Conservation (phyloP, 1,140 invertebrate genomes). For the Caerostris extrusa region DNA sequence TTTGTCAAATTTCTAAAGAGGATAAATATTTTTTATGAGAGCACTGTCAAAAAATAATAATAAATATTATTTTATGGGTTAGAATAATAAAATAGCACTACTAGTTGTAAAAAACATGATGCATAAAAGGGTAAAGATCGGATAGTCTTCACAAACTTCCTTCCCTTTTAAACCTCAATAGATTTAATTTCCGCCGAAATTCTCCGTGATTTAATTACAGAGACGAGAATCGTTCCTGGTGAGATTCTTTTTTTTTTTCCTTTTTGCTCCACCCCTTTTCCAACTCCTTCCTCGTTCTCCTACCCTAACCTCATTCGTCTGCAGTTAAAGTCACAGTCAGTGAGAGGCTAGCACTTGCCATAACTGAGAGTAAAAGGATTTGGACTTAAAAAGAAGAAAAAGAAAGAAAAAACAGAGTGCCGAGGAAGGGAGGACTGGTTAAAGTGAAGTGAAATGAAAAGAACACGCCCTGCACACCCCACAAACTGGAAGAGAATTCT, state of each 20-base stretch:
- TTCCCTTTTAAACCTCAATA: slow-evolving; percentile 51
- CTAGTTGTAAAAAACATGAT: neutral
- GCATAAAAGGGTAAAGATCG: neutral
- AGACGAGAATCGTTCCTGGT: slow-evolving; percentile 43
- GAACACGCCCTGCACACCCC: neutral
- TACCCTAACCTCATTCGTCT: slow-evolving; percentile 23
- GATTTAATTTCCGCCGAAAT: slow-evolving; percentile 63
- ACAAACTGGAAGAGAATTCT: neutral
- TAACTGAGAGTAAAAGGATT: slow-evolving; percentile 53
- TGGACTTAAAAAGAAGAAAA: slow-evolving; percentile 7
- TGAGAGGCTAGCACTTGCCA: slow-evolving; percentile 29
- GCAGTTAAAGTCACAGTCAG: slow-evolving; percentile 51
- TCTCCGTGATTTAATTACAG: slow-evolving; percentile 60
- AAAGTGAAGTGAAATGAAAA: slow-evolving; percentile 22
- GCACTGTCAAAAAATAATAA: neutral
- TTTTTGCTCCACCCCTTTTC: neutral
- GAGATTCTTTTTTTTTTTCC: slow-evolving; percentile 24
- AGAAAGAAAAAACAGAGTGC: neutral
- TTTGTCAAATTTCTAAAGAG: no score
- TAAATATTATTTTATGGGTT: neutral
- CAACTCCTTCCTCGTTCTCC: neutral
- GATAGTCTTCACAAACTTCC: neutral
- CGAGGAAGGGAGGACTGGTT: neutral
- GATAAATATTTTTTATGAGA: no score
- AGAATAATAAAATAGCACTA: neutral